Evolutionary conservation across 2,797 vertebrate species (phyloP), one percentile per base, ranked within the genome.

Genomic region (Pelodytes ibericus): DNA sequence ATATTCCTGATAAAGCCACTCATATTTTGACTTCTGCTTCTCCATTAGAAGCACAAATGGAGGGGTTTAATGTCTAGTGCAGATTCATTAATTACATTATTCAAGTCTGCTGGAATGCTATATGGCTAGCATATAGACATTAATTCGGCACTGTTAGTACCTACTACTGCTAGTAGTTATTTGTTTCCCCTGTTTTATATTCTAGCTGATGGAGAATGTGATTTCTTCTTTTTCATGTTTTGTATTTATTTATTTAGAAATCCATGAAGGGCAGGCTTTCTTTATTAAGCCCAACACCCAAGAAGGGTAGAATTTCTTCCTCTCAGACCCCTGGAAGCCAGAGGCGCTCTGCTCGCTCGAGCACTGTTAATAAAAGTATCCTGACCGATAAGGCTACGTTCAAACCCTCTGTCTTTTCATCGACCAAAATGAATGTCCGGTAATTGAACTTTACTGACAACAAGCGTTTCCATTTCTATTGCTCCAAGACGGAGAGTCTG

Each of bases 381-480:
- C 62, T 80, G 39, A 86, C 89, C 65, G 85, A 80, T n/a, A 91
- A 83, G 0, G 72, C 84, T 39, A 72, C 81, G 0, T 93, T 93
- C 83, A 92, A 83, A 71, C 92, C 90, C 1, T 88, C 90, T 0
- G 81, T 93, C 5, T 79, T 92, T 62, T 95, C 94, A 20, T 89
- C 92, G 26, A 87, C 92, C 71, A 96, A 94, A 88, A 94, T 96
- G 87, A 98, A 94, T 0, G 95, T 98, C 82, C 93, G 95, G 97
- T 98, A 90, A 92, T 22, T 61, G 15, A 59, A 49, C 13, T 24
- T 57, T n/a, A n/a, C n/a, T n/a, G n/a, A n/a, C n/a, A n/a, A 53
- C 15, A 53, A 16, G 49, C 33, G 15, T 44, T 44, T 3, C 41
- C 41, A 3, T 13, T 13, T 13, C 1, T 3, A 10, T 15, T 3